phyloP scores from a whole-genome alignment of 1,140 invertebrate genomes.

The Parasteatoda tepidariorum region DNA sequence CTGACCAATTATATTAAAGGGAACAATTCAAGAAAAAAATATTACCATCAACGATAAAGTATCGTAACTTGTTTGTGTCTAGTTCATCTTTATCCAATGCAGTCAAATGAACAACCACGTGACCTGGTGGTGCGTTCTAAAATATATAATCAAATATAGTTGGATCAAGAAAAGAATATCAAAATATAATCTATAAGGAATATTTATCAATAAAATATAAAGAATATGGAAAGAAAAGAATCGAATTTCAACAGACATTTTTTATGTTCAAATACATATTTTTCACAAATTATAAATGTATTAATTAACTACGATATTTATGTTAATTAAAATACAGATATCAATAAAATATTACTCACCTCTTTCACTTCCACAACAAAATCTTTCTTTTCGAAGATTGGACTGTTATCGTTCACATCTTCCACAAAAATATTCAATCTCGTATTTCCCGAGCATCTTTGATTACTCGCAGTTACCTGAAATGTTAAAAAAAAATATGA shows the following conservation, averaged over 20 bases:
- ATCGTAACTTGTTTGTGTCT: conserved; percentile 63
- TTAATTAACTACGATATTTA: too few species aligned
- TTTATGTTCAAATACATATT: too few species aligned
- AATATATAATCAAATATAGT: not conserved
- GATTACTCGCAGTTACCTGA: conserved; percentile 63
- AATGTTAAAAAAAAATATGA: too few species aligned
- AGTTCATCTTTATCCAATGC: conserved; percentile 65
- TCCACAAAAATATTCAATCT: conserved; percentile 63
- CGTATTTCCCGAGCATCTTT: conserved; percentile 63
- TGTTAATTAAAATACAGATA: too few species aligned
- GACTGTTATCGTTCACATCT: conserved; percentile 87
- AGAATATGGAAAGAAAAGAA: too few species aligned
- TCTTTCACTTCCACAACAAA: conserved; percentile 64
- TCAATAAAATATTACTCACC: too few species aligned
- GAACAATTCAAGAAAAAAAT: not conserved
- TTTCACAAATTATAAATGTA: too few species aligned
- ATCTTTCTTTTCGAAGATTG: conserved; percentile 76
- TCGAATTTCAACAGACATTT: too few species aligned
- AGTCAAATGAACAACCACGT: conserved; percentile 63
- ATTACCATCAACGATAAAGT: conserved; percentile 63
- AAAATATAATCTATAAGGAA: not conserved
- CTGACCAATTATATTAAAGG: too few species aligned
- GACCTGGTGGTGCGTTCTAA: conserved; percentile 64
- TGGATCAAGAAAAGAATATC: too few species aligned
- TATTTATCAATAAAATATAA: too few species aligned